A percentile compares a stretch with the other conserved stretches of the same genome.
Conservation (phyloP, 1,140 invertebrate genomes). For the Probaryconus sp. region DNA sequence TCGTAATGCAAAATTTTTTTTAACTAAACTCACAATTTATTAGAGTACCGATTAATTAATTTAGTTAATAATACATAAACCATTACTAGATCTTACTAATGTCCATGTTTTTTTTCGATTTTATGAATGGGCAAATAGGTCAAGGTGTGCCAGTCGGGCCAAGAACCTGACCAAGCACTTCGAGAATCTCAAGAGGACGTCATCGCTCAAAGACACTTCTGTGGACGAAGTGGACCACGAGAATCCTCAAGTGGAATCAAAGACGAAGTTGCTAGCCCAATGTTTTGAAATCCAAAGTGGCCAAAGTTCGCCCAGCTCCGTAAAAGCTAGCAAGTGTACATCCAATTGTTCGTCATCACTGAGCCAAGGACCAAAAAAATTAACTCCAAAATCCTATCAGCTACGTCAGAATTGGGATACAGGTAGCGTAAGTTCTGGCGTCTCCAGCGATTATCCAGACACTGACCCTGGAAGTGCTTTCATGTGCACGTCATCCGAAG, state of each 20-base stretch:
- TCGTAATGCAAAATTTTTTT: too few species aligned
- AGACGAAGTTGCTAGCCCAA: conserved; percentile 72
- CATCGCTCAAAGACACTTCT: conserved; percentile 40
- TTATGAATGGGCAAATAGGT: conserved; percentile 67
- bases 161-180: conserved; percentile 75
- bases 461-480: conserved; percentile 75
- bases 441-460: conserved; percentile 78
- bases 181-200: conserved; percentile 69
- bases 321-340: conserved; percentile 56
- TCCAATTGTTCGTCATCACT: conserved; percentile 6
- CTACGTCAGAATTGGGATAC: conserved; percentile 74
- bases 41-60: background rate
- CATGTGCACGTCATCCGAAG: conserved; percentile 73
- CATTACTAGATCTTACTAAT: conserved; percentile 41
- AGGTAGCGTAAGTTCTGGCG: conserved; percentile 78
- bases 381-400: conserved; percentile 58
- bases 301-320: conserved; percentile 70
- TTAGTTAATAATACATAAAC: too few species aligned
- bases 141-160: conserved; percentile 73
- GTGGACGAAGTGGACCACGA: conserved; percentile 60
- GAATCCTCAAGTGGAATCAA: conserved; percentile 67
- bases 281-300: conserved; percentile 73
- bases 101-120: conserved; percentile 43
- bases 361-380: conserved; percentile 54
- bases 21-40: background rate